Evolutionary conservation across 2,888 invertebrate species (phyloP).

Genomic region (Vanessa cardui): DNA sequence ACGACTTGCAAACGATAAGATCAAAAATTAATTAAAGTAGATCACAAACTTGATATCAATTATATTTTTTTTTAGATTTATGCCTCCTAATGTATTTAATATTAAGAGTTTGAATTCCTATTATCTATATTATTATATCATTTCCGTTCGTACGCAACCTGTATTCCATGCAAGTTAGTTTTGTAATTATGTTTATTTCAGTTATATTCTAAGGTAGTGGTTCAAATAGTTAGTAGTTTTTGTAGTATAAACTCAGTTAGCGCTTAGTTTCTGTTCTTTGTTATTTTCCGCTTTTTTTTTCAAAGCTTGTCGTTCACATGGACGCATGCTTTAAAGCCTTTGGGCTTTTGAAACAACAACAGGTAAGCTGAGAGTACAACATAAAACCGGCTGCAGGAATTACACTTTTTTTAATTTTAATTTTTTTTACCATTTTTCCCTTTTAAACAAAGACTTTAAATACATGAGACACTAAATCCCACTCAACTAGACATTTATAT

Average conservation of each 20-base stretch:
- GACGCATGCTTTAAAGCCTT: background rate
- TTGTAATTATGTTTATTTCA: background rate
- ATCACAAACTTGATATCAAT: background rate
- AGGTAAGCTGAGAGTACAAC: conserved; percentile 1
- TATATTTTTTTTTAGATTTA: background rate
- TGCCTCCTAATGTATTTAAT: background rate
- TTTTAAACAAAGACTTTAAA: background rate
- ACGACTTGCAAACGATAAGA: too few relatives aligned
- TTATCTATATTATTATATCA: too few relatives aligned
- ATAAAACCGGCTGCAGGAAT: background rate
- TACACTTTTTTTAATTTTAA: background rate
- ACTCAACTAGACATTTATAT: background rate
- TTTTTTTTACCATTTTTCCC: background rate
- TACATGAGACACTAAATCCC: background rate
- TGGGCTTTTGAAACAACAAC: conserved; percentile 4
- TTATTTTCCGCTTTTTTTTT: background rate
- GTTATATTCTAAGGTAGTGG: background rate
- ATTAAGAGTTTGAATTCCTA: too few relatives aligned
- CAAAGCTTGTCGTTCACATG: background rate
- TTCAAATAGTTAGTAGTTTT: background rate
- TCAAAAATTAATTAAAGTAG: background rate
- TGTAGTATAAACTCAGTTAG: background rate
- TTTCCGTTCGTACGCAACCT: background rate
- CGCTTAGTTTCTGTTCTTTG: background rate
- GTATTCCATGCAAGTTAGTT: background rate